A percentile compares a stretch with the other conserved stretches of the same genome.
phyloP scores from a whole-genome alignment of 2,113 vertebrate genomes.

The Myrmecophaga tridactyla region DNA sequence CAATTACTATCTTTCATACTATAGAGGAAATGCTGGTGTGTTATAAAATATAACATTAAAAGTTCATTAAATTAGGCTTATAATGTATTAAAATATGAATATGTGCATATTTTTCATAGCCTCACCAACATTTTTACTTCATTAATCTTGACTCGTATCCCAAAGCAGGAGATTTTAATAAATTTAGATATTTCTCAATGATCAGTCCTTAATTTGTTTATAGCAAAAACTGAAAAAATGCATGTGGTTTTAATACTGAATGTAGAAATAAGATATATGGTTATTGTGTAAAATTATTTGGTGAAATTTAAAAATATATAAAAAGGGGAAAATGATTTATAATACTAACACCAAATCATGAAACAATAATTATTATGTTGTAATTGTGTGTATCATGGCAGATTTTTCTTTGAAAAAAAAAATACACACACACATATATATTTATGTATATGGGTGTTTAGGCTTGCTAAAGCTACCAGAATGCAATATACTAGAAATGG shows the following conservation, averaged over 20 bases:
- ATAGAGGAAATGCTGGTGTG: background rate
- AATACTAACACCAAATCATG: background rate
- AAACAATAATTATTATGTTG: background rate
- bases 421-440: background rate
- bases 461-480: no score
- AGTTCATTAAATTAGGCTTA: slow-evolving; percentile 51
- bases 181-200: background rate
- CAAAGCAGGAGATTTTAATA: background rate
- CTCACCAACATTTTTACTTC: background rate
- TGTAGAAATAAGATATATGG: background rate
- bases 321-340: background rate
- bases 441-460: no score
- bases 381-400: background rate
- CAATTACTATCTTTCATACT: slow-evolving; percentile 55
- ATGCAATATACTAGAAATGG: no score
- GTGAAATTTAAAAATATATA: background rate
- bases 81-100: slow-evolving; percentile 47
- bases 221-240: background rate
- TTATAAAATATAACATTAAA: slow-evolving; percentile 60
- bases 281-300: background rate
- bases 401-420: background rate
- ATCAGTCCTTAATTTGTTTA: background rate
- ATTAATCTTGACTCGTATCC: background rate
- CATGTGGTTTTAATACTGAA: background rate
- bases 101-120: background rate